phyloP scores from a whole-genome alignment of 2,797 vertebrate species.

The Hybognathus amarus region DNA sequence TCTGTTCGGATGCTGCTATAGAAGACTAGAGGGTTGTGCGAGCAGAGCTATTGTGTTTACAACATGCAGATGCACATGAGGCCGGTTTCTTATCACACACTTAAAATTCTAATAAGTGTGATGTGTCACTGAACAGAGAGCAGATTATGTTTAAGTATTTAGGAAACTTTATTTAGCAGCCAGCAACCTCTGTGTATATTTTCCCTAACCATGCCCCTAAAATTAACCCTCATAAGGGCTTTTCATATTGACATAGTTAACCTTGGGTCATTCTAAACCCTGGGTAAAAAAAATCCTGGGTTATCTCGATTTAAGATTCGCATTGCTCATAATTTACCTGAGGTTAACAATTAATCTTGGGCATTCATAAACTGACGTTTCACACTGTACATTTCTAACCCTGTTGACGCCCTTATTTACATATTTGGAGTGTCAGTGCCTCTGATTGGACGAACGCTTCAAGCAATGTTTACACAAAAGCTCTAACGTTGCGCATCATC shows the following conservation, averaged over 20 bases:
- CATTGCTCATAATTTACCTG: neutral
- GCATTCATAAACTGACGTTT: too few relatives aligned
- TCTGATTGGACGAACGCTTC: neutral
- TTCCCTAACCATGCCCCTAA: neutral
- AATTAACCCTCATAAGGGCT: neutral
- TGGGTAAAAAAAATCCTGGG: neutral
- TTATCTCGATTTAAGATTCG: neutral
- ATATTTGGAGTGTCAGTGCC: too few relatives aligned
- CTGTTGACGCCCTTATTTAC: too few relatives aligned
- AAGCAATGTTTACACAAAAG: neutral
- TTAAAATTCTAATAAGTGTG: conserved; percentile 18
- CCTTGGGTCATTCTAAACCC: too few relatives aligned
- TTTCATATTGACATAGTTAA: neutral
- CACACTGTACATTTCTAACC: too few relatives aligned
- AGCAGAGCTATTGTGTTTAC: conserved; percentile 7
- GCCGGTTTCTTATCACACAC: conserved; percentile 10
- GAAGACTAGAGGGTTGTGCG: neutral
- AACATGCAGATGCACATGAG: neutral
- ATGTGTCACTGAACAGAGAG: neutral
- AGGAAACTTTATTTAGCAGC: conserved; percentile 1
- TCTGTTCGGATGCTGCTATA: neutral
- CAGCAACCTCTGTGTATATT: neutral
- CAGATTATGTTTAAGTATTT: conserved; percentile 6
- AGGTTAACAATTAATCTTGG: neutral
- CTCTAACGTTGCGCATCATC: neutral